These are phyloP conservation scores for Trichoplusia ni DNA, from an alignment of 1,140 invertebrate genomes.

Conservation along the genomic window DNA sequence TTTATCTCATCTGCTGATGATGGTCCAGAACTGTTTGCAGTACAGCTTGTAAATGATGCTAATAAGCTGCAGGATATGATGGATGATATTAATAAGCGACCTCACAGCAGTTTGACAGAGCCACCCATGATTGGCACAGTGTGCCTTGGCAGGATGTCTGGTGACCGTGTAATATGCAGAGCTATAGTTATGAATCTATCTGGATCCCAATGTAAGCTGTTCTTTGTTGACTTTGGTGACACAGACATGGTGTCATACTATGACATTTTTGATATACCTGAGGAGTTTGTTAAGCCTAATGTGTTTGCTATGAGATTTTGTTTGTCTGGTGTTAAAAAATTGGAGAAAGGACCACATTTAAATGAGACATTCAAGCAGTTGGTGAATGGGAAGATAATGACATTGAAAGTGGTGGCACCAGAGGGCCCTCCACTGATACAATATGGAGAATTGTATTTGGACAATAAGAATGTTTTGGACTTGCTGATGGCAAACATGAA, in stretches of 20 bases:
- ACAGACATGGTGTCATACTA: conserved; percentile 85
- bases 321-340: conserved; percentile 85
- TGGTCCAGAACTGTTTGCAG: conserved; percentile 87
- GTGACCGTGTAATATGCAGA: conserved; percentile 85
- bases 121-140: conserved; percentile 86
- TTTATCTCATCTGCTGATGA: conserved; percentile 89
- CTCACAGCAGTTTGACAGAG: conserved; percentile 83
- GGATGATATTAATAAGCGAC: conserved; percentile 84
- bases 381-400: conserved; percentile 83
- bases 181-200: conserved; percentile 87
- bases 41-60: conserved; percentile 84
- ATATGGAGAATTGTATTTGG: conserved; percentile 85
- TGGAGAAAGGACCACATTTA: conserved; percentile 85
- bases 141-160: conserved; percentile 86
- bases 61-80: conserved; percentile 84
- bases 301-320: conserved; percentile 88
- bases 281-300: conserved; percentile 85
- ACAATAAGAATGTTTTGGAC: conserved; percentile 82
- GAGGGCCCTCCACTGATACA: conserved; percentile 87
- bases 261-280: conserved; percentile 87
- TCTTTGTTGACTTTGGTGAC: conserved; percentile 90
- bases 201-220: conserved; percentile 84
- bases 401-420: conserved; percentile 84
- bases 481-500: conserved; percentile 77
- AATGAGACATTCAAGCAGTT: conserved; percentile 86